These are phyloP conservation scores for Dryoscopus gambensis DNA, from an alignment of 2,113 vertebrate species.

Conservation along the genomic window DNA sequence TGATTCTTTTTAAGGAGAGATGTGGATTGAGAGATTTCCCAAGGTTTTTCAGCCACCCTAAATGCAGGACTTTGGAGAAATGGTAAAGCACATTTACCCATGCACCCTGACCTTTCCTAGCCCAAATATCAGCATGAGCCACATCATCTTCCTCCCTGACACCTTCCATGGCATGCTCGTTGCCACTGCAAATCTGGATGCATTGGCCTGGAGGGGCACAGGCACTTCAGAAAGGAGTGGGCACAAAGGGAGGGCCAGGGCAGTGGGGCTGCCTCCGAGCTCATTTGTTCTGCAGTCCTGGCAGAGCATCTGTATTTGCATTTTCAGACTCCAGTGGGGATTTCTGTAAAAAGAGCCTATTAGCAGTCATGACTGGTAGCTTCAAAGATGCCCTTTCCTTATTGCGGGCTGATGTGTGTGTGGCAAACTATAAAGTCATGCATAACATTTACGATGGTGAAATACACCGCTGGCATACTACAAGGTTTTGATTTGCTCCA, in stretches of 20 bases:
- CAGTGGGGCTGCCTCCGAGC: not conserved
- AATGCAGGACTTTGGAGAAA: not conserved
- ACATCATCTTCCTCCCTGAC: not conserved
- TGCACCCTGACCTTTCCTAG: not conserved
- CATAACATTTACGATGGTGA: not conserved
- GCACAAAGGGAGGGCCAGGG: not conserved
- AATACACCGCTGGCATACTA: not conserved
- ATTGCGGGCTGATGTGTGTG: not conserved
- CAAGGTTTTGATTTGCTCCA: not conserved
- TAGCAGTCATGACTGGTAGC: not conserved
- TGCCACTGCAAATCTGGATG: not conserved
- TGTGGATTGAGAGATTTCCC: not conserved
- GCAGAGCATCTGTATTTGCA: not conserved
- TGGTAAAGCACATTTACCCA: fast-evolving
- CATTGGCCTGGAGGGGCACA: not conserved
- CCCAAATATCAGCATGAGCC: not conserved
- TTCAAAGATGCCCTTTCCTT: not conserved
- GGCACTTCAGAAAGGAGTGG: not conserved
- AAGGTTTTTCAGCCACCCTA: not conserved
- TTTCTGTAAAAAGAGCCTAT: not conserved
- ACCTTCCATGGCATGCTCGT: not conserved
- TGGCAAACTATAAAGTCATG: not conserved
- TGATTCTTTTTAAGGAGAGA: not conserved
- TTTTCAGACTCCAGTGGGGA: not conserved
- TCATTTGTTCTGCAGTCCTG: not conserved